Conservation (phyloP, 2,113 vertebrate species). For the Lampris megalopsis region DNA sequence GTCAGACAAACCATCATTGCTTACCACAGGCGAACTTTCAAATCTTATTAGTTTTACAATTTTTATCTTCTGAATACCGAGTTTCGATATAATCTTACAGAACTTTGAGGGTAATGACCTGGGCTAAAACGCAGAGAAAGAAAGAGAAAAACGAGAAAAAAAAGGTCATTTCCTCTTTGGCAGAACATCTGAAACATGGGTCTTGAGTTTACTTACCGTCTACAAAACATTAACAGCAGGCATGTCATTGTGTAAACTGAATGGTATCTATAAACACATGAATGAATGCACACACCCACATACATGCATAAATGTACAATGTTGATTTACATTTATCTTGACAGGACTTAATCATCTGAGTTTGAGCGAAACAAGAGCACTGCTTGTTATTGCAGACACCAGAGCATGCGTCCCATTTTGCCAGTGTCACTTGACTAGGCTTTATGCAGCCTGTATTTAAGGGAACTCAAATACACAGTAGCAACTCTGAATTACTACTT, state of each 20-base stretch:
- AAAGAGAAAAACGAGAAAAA: conserved; percentile 9
- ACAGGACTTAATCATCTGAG: conserved; percentile 21
- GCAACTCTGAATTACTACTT: conserved; percentile 71
- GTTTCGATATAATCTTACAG: conserved; percentile 37
- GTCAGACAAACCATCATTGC: conserved; percentile 17
- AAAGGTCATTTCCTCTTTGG: conserved; percentile 8
- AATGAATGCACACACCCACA: background rate
- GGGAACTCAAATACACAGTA: conserved; percentile 64
- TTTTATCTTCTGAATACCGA: conserved; percentile 16
- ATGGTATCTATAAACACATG: conserved; percentile 8
- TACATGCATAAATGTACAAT: background rate
- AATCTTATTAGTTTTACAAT: conserved; percentile 10
- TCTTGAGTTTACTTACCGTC: conserved; percentile 22
- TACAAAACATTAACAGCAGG: conserved; percentile 8
- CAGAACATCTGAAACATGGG: conserved; percentile 25
- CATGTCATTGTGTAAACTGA: conserved; percentile 18
- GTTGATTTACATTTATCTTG: conserved; percentile 13
- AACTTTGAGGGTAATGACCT: conserved; percentile 2
- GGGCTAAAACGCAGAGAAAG: background rate
- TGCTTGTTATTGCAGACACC: conserved; percentile 41
- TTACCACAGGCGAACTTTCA: conserved; percentile 25
- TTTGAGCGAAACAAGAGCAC: background rate
- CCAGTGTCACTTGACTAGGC: conserved; percentile 24
- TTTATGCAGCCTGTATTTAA: conserved; percentile 66
- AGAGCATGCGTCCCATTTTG: conserved; percentile 15